Percentiles rank a stretch among this genome's conserved stretches.
These are phyloP conservation scores for Anthopleura xanthogrammica DNA, from an alignment of 92 coral and sea anemone species.

Conservation along the genomic window DNA sequence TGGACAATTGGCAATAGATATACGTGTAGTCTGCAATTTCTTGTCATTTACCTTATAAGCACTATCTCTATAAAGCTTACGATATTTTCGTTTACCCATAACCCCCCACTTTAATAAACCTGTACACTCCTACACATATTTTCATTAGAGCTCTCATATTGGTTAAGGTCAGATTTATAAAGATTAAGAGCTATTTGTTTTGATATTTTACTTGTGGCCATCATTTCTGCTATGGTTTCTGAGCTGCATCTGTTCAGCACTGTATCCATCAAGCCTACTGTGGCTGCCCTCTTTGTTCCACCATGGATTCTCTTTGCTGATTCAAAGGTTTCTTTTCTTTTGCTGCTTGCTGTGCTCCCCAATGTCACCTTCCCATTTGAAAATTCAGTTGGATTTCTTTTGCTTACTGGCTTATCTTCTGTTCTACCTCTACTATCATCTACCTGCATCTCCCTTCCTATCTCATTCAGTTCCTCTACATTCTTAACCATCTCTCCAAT, in stretches of 20 bases:
- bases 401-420: not conserved
- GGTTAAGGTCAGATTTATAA: constrained; percentile 13
- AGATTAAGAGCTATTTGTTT: not conserved
- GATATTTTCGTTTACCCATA: no score
- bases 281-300: constrained; percentile 19
- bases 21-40: no score
- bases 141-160: no score
- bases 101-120: no score
- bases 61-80: no score
- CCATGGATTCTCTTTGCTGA: constrained; percentile 47
- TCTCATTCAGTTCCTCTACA: not conserved
- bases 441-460: no score
- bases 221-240: not conserved
- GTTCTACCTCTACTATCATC: no score
- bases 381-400: not conserved
- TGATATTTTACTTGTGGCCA: not conserved
- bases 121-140: no score
- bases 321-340: constrained; percentile 28
- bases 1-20: no score
- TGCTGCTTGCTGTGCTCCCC: constrained; percentile 15
- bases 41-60: no score
- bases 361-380: not conserved
- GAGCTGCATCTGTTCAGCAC: constrained; percentile 1
- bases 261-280: constrained; percentile 12
- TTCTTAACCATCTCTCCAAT: constrained; percentile 1